A percentile compares a stretch with the other conserved stretches of the same genome.
phyloP scores from a whole-genome alignment of 2,888 invertebrate genomes.

The Sericinus montela region DNA sequence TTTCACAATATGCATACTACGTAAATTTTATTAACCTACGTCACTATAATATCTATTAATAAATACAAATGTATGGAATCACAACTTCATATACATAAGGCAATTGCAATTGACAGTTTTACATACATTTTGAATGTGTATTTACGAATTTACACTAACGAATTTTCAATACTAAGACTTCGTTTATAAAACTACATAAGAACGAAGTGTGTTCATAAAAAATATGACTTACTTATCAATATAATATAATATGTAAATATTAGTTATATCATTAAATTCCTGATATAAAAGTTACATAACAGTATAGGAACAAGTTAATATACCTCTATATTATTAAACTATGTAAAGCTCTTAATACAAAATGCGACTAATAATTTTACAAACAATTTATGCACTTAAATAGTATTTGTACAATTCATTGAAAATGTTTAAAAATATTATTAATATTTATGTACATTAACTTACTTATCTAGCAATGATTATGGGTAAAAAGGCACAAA shows the following conservation, averaged over 20 bases:
- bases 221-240: no score
- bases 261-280: no score
- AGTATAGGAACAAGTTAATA: constrained; percentile 15
- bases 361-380: constrained; percentile 9
- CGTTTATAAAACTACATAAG: not conserved
- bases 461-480: not conserved
- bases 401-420: constrained; percentile 20
- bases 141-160: not conserved
- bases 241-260: no score
- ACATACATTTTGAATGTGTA: constrained; percentile 1
- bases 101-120: constrained; percentile 29
- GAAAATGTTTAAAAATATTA: constrained; percentile 20
- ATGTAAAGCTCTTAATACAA: constrained; percentile 17
- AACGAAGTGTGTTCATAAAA: not conserved
- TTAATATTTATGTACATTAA: constrained; percentile 6
- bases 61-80: constrained; percentile 57
- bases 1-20: constrained; percentile 26
- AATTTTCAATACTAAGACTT: not conserved
- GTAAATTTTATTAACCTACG: constrained; percentile 33
- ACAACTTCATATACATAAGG: constrained; percentile 52
- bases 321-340: constrained; percentile 1
- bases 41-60: constrained; percentile 37
- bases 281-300: no score
- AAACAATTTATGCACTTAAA: constrained; percentile 5
- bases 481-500: constrained; percentile 19